Percentiles rank a stretch among this genome's conserved stretches.
Evolutionary conservation across 2,888 invertebrate genomes (phyloP).

Genomic region (Drosophila anomalipes): DNA sequence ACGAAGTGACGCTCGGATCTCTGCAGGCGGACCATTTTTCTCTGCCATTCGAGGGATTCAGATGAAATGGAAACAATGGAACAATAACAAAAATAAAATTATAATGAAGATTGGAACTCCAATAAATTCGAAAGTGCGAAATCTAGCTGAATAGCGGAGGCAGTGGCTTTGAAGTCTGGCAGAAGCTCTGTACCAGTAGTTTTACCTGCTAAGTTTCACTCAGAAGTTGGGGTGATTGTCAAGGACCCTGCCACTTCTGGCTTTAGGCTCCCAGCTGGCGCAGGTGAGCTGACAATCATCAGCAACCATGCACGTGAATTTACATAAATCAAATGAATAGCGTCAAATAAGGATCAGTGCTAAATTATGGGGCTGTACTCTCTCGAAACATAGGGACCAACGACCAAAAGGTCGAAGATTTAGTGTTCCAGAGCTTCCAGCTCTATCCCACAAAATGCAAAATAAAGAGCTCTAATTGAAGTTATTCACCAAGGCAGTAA

Average conservation of each 20-base stretch:
- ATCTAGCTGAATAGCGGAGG: not conserved
- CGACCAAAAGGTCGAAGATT: not conserved
- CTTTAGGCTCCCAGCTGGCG: not conserved
- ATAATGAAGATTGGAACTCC: not conserved
- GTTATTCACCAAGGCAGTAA: not conserved
- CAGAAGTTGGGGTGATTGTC: not conserved
- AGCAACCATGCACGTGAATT: not conserved
- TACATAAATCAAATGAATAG: not conserved
- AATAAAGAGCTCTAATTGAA: not conserved
- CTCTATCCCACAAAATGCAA: not conserved
- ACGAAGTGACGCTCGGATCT: not conserved
- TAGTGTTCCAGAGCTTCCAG: not conserved
- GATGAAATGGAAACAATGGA: not conserved
- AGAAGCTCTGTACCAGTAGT: not conserved
- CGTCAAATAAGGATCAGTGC: not conserved
- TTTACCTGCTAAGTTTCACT: not conserved
- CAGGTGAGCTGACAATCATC: not conserved
- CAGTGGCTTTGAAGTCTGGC: not conserved
- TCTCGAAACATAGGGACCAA: not conserved
- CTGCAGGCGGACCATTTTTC: not conserved
- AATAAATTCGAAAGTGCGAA: not conserved
- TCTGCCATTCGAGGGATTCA: not conserved
- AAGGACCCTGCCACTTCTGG: not conserved
- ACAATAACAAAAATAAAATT: not conserved
- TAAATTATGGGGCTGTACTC: not conserved